These are phyloP conservation scores for Astropecten irregularis DNA, from an alignment of 53 echinoderm and acorn worm species.

Conservation along the genomic window DNA sequence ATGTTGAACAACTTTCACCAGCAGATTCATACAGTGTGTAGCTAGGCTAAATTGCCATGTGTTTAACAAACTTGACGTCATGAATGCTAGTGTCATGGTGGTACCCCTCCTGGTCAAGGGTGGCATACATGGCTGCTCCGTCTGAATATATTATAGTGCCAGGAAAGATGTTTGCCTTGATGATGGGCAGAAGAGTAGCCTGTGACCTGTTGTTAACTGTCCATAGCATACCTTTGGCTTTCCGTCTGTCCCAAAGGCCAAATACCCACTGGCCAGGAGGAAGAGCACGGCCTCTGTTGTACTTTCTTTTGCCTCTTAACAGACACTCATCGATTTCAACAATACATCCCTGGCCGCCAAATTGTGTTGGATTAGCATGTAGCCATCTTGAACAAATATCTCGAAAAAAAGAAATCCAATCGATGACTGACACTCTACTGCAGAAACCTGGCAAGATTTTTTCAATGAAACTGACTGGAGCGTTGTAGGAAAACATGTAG, in stretches of 20 bases:
- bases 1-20: too few relatives aligned
- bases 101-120: too few relatives aligned
- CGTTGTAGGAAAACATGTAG: too few relatives aligned
- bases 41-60: too few relatives aligned
- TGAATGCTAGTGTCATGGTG: too few relatives aligned
- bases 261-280: conserved; percentile 44
- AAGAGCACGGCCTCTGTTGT: conserved; percentile 1
- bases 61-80: too few relatives aligned
- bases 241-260: neutral
- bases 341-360: conserved; percentile 14
- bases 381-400: conserved; percentile 18
- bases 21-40: too few relatives aligned
- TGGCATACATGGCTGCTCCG: too few relatives aligned
- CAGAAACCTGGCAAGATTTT: too few relatives aligned
- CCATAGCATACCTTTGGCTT: neutral
- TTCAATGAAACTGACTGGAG: too few relatives aligned
- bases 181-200: neutral
- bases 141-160: too few relatives aligned
- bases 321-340: conserved; percentile 23
- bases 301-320: conserved; percentile 23
- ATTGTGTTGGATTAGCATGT: neutral
- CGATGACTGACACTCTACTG: neutral
- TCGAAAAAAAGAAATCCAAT: conserved; percentile 6
- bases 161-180: too few relatives aligned
- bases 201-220: neutral